Evolutionary conservation across 2,888 invertebrate genomes (phyloP), one percentile per base, ranked within the genome.

Genomic region (Cosmorhoe ocellata): DNA sequence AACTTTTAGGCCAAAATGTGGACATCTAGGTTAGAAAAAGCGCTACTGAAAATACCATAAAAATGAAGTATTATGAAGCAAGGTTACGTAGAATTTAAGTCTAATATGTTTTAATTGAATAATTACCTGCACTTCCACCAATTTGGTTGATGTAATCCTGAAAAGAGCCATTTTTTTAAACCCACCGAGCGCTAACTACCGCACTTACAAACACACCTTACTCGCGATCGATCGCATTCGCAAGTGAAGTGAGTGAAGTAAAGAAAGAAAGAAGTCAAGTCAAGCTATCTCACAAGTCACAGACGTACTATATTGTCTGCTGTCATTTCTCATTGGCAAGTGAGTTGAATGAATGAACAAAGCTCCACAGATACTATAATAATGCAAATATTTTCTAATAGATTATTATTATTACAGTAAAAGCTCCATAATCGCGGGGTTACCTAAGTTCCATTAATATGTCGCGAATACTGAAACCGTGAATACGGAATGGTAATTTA

Each of bases 61-160:
- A 27, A 24, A 10, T 8, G 18, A 10, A 43, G 12, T 27, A 28
- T 22, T 32, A 32, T 39, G 30, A 40, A 36, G 34, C 26, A 44
- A 40, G 34, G 26, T 33, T 11, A 33, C 7, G 12, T 11, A 11
- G 9, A 34, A n/a, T 28, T n/a, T 9, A 13, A 9, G 4, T n/a
- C 3, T 6, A 14, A 3, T 13, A 14, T 13, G 8, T 18, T 13
- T 11, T 28, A 11, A 8, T 14, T 3, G 24, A 27, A 34, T 44
- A 48, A 34, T 47, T 80, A 93, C 93, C 92, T 93, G 93, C 76
- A 91, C 85, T 79, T 93, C 93, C 64, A 87, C 80, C 72, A 94
- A 79, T 90, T 89, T 92, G 62, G 90, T 85, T 66, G 92, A 87
- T 66, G 93, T 91, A 79, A 93, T 91, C 84, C 93, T 93, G 85